A percentile compares a stretch with the other conserved stretches of the same genome.
Evolutionary conservation across 35 echinoderm and acorn worm species (phyloP).

Genomic region (Chiridota heheva): DNA sequence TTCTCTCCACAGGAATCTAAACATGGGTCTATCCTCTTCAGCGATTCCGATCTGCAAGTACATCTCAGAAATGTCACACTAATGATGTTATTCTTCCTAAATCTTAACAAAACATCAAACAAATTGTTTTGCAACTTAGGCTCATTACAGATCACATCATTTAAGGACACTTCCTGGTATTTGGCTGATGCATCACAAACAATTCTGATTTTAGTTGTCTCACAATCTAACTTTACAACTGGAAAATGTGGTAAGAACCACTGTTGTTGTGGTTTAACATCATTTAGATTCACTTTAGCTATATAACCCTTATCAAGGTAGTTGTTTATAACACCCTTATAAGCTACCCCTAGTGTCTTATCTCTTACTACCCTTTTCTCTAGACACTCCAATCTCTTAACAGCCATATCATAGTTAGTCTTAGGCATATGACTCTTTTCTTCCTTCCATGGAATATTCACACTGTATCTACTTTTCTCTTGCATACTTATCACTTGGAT

Average conservation of each 20-base stretch:
- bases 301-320: constrained; percentile 18
- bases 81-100: constrained; percentile 1
- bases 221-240: not conserved
- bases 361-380: constrained; percentile 18
- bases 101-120: constrained; percentile 31
- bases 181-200: constrained; percentile 24
- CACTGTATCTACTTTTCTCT: not conserved
- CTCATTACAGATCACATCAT: not conserved
- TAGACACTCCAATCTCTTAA: constrained; percentile 16
- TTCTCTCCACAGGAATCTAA: constrained; percentile 25
- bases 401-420: not conserved
- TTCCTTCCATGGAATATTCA: constrained; percentile 35
- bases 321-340: not conserved
- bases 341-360: not conserved
- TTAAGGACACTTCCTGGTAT: not conserved
- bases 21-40: constrained; percentile 4
- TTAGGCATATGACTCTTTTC: not conserved
- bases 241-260: constrained; percentile 43
- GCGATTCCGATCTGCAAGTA: not conserved
- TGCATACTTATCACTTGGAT: not conserved
- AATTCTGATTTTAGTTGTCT: constrained; percentile 33
- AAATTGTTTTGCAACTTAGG: constrained; percentile 34
- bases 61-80: constrained; percentile 37
- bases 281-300: not conserved
- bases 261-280: not conserved